Evolutionary conservation across 1,140 invertebrate genomes (phyloP).

Genomic region (Caerostris extrusa): DNA sequence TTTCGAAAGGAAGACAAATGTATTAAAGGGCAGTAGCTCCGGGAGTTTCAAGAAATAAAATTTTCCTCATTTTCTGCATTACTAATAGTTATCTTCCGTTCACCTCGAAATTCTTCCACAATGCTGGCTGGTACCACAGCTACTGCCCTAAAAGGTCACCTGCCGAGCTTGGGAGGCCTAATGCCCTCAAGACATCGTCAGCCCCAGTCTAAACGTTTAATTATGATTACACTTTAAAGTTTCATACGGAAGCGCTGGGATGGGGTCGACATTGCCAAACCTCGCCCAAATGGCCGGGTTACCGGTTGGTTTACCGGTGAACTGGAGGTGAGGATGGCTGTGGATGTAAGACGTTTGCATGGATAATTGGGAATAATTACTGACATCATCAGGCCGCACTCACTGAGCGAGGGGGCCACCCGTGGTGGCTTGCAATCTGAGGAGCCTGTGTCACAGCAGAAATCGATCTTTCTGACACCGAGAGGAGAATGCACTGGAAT

Average conservation of each 20-base stretch:
- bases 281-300: slow-evolving; percentile 18
- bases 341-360: slow-evolving; percentile 20
- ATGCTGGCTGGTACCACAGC: no score
- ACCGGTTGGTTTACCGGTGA: neutral
- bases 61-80: neutral
- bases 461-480: no score
- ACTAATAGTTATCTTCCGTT: neutral
- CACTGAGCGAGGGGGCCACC: no score
- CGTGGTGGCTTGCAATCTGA: no score
- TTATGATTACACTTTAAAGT: slow-evolving; percentile 61
- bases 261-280: neutral
- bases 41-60: neutral
- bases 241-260: no score
- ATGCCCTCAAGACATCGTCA: neutral
- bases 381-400: neutral
- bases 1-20: neutral
- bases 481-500: no score
- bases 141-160: neutral
- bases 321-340: neutral
- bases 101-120: neutral
- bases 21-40: neutral
- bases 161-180: neutral
- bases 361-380: slow-evolving; percentile 63
- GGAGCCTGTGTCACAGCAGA: no score
- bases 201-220: slow-evolving; percentile 59